Conservation (phyloP, 2,797 vertebrate genomes). For the Bradypodion pumilum region DNA sequence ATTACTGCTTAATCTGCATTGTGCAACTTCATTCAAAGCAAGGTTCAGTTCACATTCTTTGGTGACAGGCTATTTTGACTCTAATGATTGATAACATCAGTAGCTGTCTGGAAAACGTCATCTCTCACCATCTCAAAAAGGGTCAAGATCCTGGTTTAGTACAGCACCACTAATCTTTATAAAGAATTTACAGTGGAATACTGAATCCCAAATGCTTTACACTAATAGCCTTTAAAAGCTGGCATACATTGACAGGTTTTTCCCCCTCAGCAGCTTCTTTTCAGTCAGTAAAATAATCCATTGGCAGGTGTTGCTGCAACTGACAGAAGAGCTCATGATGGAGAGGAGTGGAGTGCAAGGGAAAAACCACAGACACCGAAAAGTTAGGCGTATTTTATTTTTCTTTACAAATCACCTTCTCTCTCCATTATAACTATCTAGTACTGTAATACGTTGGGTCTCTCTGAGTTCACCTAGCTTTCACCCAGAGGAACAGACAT, state of each 20-base stretch:
- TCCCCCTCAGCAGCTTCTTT: not conserved
- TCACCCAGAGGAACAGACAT: not conserved
- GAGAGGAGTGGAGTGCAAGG: not conserved
- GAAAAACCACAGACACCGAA: not conserved
- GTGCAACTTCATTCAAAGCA: not conserved
- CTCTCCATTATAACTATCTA: not conserved
- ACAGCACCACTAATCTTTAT: not conserved
- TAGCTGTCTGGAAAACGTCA: too few species aligned
- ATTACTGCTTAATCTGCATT: not conserved
- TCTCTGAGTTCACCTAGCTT: not conserved
- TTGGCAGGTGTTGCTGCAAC: not conserved
- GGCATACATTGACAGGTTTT: not conserved
- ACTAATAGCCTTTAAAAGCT: not conserved
- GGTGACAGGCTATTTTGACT: not conserved
- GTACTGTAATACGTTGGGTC: not conserved
- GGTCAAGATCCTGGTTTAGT: not conserved
- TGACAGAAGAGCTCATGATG: not conserved
- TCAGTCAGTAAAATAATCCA: not conserved
- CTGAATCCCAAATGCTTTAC: not conserved
- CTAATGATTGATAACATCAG: not conserved
- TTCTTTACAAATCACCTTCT: not conserved
- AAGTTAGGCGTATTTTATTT: not conserved
- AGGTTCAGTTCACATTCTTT: not conserved
- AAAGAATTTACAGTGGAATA: not conserved
- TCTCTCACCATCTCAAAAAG: too few species aligned